These are phyloP conservation scores for Gallirallus australis DNA, from an alignment of 2,797 vertebrate species.

Conservation along the genomic window DNA sequence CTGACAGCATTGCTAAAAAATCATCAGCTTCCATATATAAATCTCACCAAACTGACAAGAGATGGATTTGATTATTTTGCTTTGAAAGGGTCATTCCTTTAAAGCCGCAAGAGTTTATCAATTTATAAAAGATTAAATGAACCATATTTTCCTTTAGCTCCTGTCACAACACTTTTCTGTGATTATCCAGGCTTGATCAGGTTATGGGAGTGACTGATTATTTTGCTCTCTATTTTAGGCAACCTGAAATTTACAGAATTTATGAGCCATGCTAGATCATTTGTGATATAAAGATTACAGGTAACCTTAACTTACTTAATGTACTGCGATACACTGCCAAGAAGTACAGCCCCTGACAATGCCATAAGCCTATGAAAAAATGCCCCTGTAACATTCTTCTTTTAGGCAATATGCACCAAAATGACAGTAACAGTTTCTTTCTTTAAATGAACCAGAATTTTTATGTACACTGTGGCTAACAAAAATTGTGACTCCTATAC, in stretches of 20 bases:
- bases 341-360: not conserved
- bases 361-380: not conserved
- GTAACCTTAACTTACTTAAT: not conserved
- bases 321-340: not conserved
- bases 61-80: slow-evolving; percentile 64
- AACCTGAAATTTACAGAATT: slow-evolving; percentile 17
- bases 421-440: not conserved
- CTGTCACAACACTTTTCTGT: not conserved
- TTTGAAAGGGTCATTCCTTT: slow-evolving; percentile 53
- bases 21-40: slow-evolving; percentile 48
- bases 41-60: slow-evolving; percentile 51
- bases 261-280: not conserved
- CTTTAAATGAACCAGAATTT: not conserved
- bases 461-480: not conserved
- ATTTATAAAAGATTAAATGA: slow-evolving; percentile 59
- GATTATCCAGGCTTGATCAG: slow-evolving; percentile 4
- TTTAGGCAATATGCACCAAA: not conserved
- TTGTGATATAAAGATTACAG: not conserved
- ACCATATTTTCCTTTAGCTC: slow-evolving; percentile 8
- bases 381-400: not conserved
- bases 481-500: not conserved
- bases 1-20: slow-evolving; percentile 63
- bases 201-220: slow-evolving; percentile 1
- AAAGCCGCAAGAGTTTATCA: slow-evolving; percentile 19
- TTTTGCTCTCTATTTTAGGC: not conserved